phyloP scores from a whole-genome alignment of 2,113 vertebrate species.

The Bubo blakistoni region DNA sequence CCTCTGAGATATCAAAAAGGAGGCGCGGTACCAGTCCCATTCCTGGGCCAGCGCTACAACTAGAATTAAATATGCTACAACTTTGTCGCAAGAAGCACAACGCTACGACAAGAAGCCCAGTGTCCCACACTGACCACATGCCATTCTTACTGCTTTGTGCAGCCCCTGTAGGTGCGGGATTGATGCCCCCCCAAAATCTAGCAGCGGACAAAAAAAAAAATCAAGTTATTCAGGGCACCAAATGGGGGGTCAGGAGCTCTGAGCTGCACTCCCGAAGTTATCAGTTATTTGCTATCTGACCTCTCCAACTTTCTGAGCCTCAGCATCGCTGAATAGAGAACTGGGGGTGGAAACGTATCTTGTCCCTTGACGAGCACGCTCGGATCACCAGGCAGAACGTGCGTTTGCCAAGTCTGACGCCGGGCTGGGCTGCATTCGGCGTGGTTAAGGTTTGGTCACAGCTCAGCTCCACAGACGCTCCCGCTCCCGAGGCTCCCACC shows the following conservation, averaged over 20 bases:
- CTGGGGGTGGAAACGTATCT: neutral
- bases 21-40: neutral
- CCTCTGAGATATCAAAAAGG: neutral
- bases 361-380: neutral
- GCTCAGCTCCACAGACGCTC: neutral
- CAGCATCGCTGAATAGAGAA: neutral
- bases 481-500: neutral
- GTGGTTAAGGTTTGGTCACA: neutral
- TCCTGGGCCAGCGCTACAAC: neutral
- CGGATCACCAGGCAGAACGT: neutral
- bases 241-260: rapidly evolving
- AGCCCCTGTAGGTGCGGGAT: too few relatives aligned
- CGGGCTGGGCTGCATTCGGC: rapidly evolving
- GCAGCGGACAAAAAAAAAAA: neutral
- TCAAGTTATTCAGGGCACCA: neutral
- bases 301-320: neutral
- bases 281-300: neutral
- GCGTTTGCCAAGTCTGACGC: neutral
- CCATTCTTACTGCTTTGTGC: neutral
- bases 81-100: neutral
- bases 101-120: rapidly evolving
- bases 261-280: rapidly evolving
- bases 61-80: neutral
- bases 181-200: neutral
- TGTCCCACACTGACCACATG: neutral